A percentile compares a stretch with the other conserved stretches of the same genome.
Evolutionary conservation across 2,113 vertebrate genomes (phyloP).

Genomic region (Acinonyx jubatus): DNA sequence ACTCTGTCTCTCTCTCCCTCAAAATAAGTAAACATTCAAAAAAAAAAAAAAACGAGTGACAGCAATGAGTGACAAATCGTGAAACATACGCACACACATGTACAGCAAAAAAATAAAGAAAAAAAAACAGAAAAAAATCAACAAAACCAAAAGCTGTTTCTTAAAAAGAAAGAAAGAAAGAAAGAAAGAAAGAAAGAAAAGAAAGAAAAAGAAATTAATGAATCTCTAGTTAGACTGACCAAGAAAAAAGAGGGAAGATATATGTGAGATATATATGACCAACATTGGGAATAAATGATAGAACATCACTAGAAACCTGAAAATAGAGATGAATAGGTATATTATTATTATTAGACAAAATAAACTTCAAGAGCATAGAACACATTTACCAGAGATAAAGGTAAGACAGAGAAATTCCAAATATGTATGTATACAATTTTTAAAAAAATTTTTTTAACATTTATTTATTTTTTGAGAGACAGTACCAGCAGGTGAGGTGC

Average conservation of each 20-base stretch:
- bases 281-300: neutral
- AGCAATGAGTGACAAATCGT: neutral
- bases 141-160: neutral
- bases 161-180: neutral
- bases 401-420: neutral
- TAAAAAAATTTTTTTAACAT: no score
- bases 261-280: neutral
- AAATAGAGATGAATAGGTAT: neutral
- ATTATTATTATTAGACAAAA: neutral
- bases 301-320: neutral
- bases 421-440: neutral
- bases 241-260: neutral
- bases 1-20: no score
- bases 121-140: neutral
- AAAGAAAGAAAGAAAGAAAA: no score
- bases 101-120: neutral
- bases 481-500: no score
- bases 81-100: neutral
- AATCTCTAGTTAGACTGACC: neutral
- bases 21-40: no score
- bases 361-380: neutral
- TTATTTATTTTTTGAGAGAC: no score
- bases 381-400: neutral
- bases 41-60: neutral
- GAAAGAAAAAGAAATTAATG: neutral